Evolutionary conservation across 2,797 vertebrate genomes (phyloP).

Genomic region (Sarcoramphus papa): DNA sequence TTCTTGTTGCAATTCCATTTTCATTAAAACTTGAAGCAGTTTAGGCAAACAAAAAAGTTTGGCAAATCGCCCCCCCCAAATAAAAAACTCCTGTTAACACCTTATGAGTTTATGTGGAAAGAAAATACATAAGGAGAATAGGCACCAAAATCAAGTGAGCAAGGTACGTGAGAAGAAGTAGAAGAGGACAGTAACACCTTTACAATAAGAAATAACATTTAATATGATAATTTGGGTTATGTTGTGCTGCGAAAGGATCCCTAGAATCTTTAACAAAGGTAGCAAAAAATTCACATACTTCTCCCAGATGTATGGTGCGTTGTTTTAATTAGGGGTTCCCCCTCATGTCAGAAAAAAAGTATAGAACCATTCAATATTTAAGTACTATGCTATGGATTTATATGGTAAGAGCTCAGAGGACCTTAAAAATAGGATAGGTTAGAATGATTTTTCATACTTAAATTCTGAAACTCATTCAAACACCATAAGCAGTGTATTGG

Average conservation of each 20-base stretch:
- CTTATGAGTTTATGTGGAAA: background rate
- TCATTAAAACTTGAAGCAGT: background rate
- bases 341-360: background rate
- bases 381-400: background rate
- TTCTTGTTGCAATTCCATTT: background rate
- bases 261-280: background rate
- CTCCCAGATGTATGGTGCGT: accelerated
- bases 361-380: background rate
- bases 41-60: background rate
- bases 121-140: background rate
- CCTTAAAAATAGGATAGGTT: background rate
- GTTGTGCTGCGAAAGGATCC: background rate
- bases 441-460: background rate
- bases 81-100: background rate
- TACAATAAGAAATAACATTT: background rate
- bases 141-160: background rate
- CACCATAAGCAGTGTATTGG: background rate
- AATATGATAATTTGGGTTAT: background rate
- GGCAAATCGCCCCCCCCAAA: background rate
- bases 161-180: background rate
- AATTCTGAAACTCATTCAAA: constrained; percentile 8
- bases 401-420: background rate
- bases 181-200: background rate
- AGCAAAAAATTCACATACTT: background rate
- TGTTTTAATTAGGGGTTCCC: background rate